Percentiles rank a stretch among this genome's conserved stretches.
phyloP scores from a whole-genome alignment of 2,113 vertebrate genomes.

The Equus przewalskii region DNA sequence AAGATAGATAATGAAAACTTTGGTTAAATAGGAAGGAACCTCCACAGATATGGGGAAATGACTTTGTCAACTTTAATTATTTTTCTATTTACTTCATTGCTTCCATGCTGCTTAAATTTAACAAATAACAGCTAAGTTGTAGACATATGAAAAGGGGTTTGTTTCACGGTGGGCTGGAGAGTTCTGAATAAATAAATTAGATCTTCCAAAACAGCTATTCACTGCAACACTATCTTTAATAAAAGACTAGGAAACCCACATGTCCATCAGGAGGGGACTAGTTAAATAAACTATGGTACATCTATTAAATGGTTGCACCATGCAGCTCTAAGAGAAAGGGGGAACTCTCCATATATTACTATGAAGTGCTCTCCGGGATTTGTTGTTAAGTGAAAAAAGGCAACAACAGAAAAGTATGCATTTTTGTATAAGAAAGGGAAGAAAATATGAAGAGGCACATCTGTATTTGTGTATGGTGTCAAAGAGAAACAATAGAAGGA shows the following conservation, averaged over 20 bases:
- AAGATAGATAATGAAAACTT: not conserved
- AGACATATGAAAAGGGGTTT: not conserved
- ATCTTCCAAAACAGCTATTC: slow-evolving; percentile 17
- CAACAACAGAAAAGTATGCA: not conserved
- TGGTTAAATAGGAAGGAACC: not conserved
- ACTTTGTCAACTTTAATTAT: not conserved
- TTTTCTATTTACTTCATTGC: slow-evolving; percentile 31
- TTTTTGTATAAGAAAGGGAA: slow-evolving; percentile 40
- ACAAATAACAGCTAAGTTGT: not conserved
- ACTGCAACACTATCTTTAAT: not conserved
- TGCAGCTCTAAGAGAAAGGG: not conserved
- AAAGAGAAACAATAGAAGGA: not conserved
- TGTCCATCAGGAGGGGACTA: not conserved
- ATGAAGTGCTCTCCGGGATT: not conserved
- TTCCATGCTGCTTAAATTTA: slow-evolving; percentile 13
- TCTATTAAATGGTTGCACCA: not conserved
- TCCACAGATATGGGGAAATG: not conserved
- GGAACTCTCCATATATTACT: not conserved
- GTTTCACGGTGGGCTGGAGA: not conserved
- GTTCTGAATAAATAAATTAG: not conserved
- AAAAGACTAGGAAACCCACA: slow-evolving; percentile 23
- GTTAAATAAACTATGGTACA: not conserved
- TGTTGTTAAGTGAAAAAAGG: not conserved
- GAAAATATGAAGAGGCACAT: not conserved
- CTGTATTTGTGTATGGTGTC: not conserved